Evolutionary conservation across 2,113 vertebrate species (phyloP), one percentile per base, ranked within the genome.

Genomic region (Melanocharis versteri): DNA sequence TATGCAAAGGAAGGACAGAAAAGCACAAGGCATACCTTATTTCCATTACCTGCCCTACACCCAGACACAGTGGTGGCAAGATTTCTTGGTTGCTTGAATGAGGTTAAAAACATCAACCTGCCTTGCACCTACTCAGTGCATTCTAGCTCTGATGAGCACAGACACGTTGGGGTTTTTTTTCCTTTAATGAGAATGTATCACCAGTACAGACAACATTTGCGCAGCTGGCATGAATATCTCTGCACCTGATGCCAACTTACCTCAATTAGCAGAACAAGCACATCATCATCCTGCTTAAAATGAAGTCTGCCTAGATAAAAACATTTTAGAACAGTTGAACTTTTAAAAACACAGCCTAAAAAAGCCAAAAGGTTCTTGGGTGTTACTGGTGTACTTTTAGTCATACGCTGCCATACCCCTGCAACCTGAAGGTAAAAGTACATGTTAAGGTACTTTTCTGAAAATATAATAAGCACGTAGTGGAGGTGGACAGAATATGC

Each of bases 111-210:
- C 20, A 68, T 53, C 82, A 76, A 18, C 57, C 26, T 84, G 37
- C 26, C 78, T 82, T 93, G 33, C 17, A 28, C 20, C 27, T 87
- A 26, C 31, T 65, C 61, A 48, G 22, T 42, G n/a, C 8, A 28
- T 56, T 95, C n/a, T 56, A 69, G 39, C 48, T 94, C 75, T 88
- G 62, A 87, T 33, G 44, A 91, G 57, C 58, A 85, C 30, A 73
- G 54, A 72, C 22, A 2, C 1, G 4, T 10, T 12, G 24, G 5
- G 3, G 12, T 65, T 33, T 62, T 84, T 39, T 47, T 40, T 73
- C 16, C 24, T 94, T 88, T 81, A 82, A 71, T 10, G 3, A 92
- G 66, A 88, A 88, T 33, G 7, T 53, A 80, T 90, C 75, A 61
- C 88, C 39, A 58, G 13, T 71, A 62, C 42, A 83, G 60, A 50